phyloP scores from a whole-genome alignment of 2,113 vertebrate species.

The Dasyurus viverrinus region DNA sequence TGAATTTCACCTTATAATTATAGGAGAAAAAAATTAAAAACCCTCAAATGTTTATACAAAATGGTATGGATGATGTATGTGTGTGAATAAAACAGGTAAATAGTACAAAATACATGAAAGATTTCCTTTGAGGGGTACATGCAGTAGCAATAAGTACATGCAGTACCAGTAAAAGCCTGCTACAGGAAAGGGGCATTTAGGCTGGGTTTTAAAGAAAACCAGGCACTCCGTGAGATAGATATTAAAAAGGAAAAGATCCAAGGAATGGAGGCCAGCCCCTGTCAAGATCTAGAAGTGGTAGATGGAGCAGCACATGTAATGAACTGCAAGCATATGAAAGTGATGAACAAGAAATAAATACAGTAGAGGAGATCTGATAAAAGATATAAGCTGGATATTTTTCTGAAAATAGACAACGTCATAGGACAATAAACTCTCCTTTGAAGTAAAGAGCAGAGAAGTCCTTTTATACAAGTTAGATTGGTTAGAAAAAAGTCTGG shows the following conservation, averaged over 20 bases:
- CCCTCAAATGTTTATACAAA: not conserved
- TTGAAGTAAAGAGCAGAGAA: not conserved
- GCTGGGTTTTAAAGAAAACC: not conserved
- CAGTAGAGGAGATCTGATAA: not conserved
- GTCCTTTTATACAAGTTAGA: not conserved
- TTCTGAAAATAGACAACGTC: not conserved
- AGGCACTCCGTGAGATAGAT: not conserved
- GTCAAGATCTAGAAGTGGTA: not conserved
- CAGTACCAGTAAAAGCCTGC: not conserved
- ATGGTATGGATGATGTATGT: not conserved
- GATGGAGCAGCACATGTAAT: not conserved
- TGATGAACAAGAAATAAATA: not conserved
- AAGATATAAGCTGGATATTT: not conserved
- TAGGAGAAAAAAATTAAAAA: constrained; percentile 8
- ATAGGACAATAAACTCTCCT: not conserved
- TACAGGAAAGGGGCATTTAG: not conserved
- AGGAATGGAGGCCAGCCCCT: not conserved
- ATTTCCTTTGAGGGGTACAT: not conserved
- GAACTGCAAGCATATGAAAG: not conserved
- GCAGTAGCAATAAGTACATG: not conserved
- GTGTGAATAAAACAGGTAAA: not conserved
- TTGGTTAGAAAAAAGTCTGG: not conserved
- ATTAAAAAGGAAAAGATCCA: not conserved
- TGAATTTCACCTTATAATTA: constrained; percentile 81
- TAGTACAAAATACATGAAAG: not conserved